These are phyloP conservation scores for Nerophis ophidion DNA, from an alignment of 2,113 vertebrate genomes.

Conservation along the genomic window DNA sequence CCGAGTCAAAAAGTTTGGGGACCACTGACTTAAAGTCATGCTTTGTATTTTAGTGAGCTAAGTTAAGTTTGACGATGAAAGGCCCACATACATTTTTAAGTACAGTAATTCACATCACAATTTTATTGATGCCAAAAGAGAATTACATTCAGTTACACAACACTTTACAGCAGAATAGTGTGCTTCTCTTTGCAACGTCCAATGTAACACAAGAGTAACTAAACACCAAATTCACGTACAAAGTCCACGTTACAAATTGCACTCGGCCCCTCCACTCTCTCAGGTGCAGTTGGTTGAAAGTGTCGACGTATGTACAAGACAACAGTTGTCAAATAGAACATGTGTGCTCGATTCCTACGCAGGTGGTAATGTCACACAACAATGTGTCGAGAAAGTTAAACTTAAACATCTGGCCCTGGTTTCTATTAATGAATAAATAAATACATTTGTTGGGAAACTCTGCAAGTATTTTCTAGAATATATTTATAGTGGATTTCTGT, in stretches of 20 bases:
- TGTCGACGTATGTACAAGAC: conserved; percentile 69
- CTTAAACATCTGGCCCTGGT: neutral
- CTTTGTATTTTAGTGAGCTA: too few species aligned
- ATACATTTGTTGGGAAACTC: conserved; percentile 30
- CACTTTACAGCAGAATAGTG: conserved; percentile 60
- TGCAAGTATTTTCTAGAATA: conserved; percentile 25
- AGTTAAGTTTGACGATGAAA: too few species aligned
- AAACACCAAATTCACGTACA: conserved; percentile 65
- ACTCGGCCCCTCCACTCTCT: conserved; percentile 42
- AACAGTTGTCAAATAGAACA: conserved; percentile 60
- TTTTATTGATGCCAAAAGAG: conserved; percentile 75
- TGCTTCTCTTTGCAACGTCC: conserved; percentile 51
- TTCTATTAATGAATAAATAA: conserved; percentile 33
- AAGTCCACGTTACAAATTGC: conserved; percentile 61
- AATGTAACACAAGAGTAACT: conserved; percentile 57
- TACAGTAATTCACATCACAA: conserved; percentile 52
- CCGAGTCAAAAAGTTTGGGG: too few species aligned
- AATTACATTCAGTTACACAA: conserved; percentile 75
- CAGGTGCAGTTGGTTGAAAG: conserved; percentile 64
- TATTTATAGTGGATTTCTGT: conserved; percentile 1
- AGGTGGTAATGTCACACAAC: conserved; percentile 55
- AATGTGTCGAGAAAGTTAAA: conserved; percentile 34
- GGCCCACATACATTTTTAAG: neutral
- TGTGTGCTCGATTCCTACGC: conserved; percentile 48
- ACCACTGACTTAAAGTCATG: too few species aligned